A percentile compares a stretch with the other conserved stretches of the same genome.
Conservation (phyloP, 1,140 invertebrate genomes). For the Antheraea mylitta region DNA sequence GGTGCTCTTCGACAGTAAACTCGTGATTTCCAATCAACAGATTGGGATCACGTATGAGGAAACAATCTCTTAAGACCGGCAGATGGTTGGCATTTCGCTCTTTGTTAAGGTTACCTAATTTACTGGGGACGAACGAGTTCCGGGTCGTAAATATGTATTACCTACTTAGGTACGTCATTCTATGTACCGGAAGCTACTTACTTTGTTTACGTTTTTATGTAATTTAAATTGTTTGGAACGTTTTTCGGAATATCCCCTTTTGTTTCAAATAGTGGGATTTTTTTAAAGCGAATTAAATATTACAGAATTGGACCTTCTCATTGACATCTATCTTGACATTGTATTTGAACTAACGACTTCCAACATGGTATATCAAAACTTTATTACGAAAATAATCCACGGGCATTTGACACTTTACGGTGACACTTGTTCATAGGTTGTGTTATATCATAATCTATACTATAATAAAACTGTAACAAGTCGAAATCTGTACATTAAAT, state of each 20-base stretch:
- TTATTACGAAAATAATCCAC: too few species aligned
- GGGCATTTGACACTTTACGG: too few species aligned
- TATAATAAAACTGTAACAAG: too few species aligned
- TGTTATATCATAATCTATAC: too few species aligned
- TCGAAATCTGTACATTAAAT: too few species aligned
- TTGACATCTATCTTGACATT: too few species aligned
- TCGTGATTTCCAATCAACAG: slow-evolving; percentile 58
- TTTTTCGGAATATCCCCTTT: not conserved
- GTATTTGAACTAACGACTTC: too few species aligned
- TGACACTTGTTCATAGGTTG: too few species aligned
- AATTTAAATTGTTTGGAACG: not conserved
- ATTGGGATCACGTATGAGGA: slow-evolving; percentile 24
- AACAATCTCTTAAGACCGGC: slow-evolving; percentile 55
- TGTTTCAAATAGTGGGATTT: too few species aligned
- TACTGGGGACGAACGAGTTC: slow-evolving; percentile 5
- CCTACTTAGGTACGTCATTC: not conserved
- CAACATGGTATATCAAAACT: too few species aligned
- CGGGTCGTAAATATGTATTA: slow-evolving; percentile 4
- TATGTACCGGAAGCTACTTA: not conserved
- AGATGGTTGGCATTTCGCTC: slow-evolving; percentile 17
- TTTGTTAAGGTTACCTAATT: slow-evolving; percentile 6
- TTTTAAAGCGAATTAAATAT: too few species aligned
- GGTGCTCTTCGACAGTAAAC: slow-evolving; percentile 29
- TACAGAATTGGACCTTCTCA: too few species aligned
- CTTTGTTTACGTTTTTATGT: not conserved